Evolutionary conservation across 2,113 vertebrate species (phyloP), one percentile per base, ranked within the genome.

Genomic region (Varanus komodoensis): DNA sequence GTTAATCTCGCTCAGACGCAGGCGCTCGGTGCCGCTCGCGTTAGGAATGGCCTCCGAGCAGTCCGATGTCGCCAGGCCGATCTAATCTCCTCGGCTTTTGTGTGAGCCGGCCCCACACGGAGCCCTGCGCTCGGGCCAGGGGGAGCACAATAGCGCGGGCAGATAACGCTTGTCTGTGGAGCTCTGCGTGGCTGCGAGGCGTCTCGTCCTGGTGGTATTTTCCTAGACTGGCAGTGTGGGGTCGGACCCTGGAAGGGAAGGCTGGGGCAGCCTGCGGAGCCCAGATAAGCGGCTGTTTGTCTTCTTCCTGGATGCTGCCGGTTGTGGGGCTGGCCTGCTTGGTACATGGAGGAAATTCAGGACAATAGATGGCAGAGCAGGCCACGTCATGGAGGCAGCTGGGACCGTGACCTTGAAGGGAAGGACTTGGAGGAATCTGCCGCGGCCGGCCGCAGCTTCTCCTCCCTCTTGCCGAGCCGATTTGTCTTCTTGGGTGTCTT

Each of bases 271-370:
- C 95, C 98, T 98, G 98, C 67, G 94, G 96, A 96, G 93, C 93
- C 95, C 98, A 98, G 98, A 98, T 98, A 98, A 98, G 98, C 93
- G 8, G 93, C 97, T 98, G 98, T 98, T 98, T 98, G 98, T 98
- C 98, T 98, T 98, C 98, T 98, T 98, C 97, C 97, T 94, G 98
- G 38, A 98, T 98, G 98, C 97, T 97, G 97, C 93, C 91, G 96
- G 97, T 97, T 93, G 93, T 91, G 93, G 32, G 67, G 91, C 87
- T 38, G 79, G 73, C 83, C 48, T 6, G 21, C 52, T 67, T 44
- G 32, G 95, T 94, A 91, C 93, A 97, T 92, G 75, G 96, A 97
- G 98, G 98, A 98, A 98, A 97, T 92, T 2, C 48, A 4, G 95
- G 98, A 98, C 98, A 98, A 98, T 98, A 96, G 97, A 96, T 97